Conservation (phyloP, 2,797 vertebrate species). For the Macrochelys suwanniensis region DNA sequence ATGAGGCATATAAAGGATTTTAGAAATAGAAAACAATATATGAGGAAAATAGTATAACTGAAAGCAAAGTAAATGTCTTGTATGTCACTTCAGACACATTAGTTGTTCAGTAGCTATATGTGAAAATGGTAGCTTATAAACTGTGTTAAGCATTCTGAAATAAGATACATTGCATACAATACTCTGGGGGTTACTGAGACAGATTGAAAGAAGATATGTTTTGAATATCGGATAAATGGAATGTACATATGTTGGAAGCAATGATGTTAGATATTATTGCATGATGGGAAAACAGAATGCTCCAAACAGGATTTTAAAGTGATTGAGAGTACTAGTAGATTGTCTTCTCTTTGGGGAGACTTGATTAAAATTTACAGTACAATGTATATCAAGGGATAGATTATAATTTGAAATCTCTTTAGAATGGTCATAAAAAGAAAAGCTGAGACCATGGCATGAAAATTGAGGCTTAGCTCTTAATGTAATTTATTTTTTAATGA, state of each 20-base stretch:
- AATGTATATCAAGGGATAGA: slow-evolving; percentile 58
- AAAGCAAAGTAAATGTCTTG: slow-evolving; percentile 20
- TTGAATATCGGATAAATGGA: slow-evolving; percentile 42
- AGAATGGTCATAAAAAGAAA: slow-evolving; percentile 65
- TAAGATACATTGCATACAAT: slow-evolving; percentile 17
- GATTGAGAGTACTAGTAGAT: slow-evolving; percentile 56
- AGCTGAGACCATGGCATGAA: slow-evolving; percentile 57
- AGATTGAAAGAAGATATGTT: slow-evolving; percentile 43
- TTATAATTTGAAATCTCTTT: slow-evolving; percentile 72
- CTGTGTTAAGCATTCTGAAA: slow-evolving; percentile 44
- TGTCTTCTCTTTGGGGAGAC: slow-evolving; percentile 57
- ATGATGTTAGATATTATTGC: slow-evolving; percentile 48
- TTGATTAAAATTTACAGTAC: slow-evolving; percentile 68
- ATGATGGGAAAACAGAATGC: slow-evolving; percentile 11
- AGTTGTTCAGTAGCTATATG: background rate
- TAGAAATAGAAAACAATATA: background rate
- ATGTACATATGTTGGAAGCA: slow-evolving; percentile 9
- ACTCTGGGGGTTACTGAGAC: background rate
- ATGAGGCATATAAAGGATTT: background rate
- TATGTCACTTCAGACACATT: slow-evolving; percentile 17
- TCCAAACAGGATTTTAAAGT: slow-evolving; percentile 49
- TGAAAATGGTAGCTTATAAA: background rate
- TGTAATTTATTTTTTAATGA: slow-evolving; percentile 76
- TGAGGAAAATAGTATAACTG: slow-evolving; percentile 10
- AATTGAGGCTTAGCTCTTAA: slow-evolving; percentile 61